Percentiles rank a stretch among this genome's conserved stretches.
Evolutionary conservation across 1,140 invertebrate genomes (phyloP).

Genomic region (Drosophila pectinifera): DNA sequence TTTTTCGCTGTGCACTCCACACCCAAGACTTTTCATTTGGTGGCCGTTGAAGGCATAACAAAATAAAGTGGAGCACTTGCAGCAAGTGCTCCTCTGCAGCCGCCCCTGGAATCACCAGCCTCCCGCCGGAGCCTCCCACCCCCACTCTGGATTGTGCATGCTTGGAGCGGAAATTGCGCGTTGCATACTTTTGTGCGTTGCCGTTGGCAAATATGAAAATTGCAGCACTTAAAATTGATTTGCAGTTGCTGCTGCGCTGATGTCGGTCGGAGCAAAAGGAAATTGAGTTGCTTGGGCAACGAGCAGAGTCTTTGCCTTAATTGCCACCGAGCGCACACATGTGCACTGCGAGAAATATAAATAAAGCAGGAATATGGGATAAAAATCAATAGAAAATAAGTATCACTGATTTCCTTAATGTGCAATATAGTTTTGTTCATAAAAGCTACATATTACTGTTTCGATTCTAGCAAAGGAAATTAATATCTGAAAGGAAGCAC

Average conservation of each 20-base stretch:
- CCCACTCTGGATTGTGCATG: conserved; percentile 31
- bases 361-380: not conserved
- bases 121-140: too few species aligned
- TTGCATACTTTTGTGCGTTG: conserved; percentile 72
- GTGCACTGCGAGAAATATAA: not conserved
- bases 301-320: conserved; percentile 50
- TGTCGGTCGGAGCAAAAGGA: conserved; percentile 45
- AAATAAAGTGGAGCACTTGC: conserved; percentile 54
- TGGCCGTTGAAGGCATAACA: conserved; percentile 47
- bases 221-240: conserved; percentile 74
- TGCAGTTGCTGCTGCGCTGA: conserved; percentile 46
- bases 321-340: conserved; percentile 31
- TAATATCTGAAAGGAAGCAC: too few species aligned
- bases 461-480: not conserved
- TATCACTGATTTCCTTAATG: too few species aligned
- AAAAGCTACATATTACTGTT: not conserved
- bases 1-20: conserved; percentile 8
- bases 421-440: not conserved
- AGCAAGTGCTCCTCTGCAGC: conserved; percentile 35
- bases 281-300: conserved; percentile 71
- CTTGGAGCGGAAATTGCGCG: conserved; percentile 75
- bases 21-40: conserved; percentile 43
- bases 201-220: conserved; percentile 73
- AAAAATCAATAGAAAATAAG: not conserved
- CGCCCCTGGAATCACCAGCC: conserved; percentile 2